Evolutionary conservation across 2,888 invertebrate genomes (phyloP).

Genomic region (Eudasyphora cyanicolor): DNA sequence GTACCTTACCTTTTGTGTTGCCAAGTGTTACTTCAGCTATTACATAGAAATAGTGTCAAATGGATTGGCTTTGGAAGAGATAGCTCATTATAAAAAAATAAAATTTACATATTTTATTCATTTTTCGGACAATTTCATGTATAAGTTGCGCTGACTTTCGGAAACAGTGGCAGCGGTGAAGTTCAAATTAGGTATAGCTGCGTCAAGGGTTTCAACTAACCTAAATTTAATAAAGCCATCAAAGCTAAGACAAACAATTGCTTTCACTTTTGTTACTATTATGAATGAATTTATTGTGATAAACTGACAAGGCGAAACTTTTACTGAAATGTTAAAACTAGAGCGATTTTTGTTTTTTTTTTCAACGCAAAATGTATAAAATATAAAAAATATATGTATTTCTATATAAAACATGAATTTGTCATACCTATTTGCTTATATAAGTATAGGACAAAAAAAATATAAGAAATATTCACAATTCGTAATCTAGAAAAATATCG

Average conservation of each 20-base stretch:
- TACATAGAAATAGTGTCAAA: constrained; percentile 13
- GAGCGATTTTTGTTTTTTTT: no score
- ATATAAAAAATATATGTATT: no score
- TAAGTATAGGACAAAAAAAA: no score
- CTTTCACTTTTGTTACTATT: constrained; percentile 38
- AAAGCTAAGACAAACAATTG: constrained; percentile 27
- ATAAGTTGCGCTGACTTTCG: not conserved
- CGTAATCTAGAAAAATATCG: no score
- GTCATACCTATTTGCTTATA: no score
- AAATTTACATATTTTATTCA: constrained; percentile 8
- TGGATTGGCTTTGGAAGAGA: not conserved
- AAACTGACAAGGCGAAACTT: no score
- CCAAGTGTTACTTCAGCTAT: not conserved
- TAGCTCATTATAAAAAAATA: constrained; percentile 2
- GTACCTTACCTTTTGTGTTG: constrained; percentile 11
- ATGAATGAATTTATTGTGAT: no score
- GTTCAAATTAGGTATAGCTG: no score
- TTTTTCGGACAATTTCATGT: not conserved
- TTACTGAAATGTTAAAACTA: no score
- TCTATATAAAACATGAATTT: no score
- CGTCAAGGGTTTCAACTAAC: not conserved
- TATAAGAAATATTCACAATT: no score
- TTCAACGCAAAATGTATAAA: no score
- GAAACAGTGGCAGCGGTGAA: not conserved
- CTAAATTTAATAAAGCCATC: constrained; percentile 25